phyloP scores from a whole-genome alignment of 2,797 vertebrate genomes.

The Hippocampus kuda region DNA sequence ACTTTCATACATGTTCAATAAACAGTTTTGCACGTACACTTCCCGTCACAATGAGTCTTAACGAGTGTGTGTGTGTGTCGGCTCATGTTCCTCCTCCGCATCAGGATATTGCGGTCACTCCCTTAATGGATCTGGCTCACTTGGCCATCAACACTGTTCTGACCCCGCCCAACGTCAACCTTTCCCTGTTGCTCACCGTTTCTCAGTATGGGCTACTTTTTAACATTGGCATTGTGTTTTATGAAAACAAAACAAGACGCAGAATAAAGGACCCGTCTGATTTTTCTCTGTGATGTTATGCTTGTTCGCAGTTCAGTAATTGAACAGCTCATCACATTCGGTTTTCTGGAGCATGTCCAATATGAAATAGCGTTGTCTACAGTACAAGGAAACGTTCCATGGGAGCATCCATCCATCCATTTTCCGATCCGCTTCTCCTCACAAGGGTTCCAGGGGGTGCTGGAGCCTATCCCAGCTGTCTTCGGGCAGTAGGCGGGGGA shows the following conservation, averaged over 20 bases:
- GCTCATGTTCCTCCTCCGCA: constrained; percentile 19
- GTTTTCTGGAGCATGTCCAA: constrained; percentile 1
- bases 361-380: constrained; percentile 20
- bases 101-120: constrained; percentile 42
- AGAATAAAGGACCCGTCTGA: no score
- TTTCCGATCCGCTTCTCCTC: no score
- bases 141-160: constrained; percentile 17
- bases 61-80: constrained; percentile 5
- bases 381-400: not conserved
- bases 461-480: no score
- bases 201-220: not conserved
- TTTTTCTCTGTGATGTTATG: not conserved
- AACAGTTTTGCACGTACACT: not conserved
- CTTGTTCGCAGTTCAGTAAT: not conserved
- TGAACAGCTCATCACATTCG: not conserved
- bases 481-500: no score
- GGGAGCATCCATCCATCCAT: not conserved
- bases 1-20: not conserved
- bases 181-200: constrained; percentile 6
- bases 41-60: constrained; percentile 5
- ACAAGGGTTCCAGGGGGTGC: no score
- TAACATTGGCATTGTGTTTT: not conserved
- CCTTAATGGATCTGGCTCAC: constrained; percentile 27
- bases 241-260: not conserved
- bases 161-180: constrained; percentile 16